Evolutionary conservation across 2,797 vertebrate genomes (phyloP).

Genomic region (Micrastur ruficollis): DNA sequence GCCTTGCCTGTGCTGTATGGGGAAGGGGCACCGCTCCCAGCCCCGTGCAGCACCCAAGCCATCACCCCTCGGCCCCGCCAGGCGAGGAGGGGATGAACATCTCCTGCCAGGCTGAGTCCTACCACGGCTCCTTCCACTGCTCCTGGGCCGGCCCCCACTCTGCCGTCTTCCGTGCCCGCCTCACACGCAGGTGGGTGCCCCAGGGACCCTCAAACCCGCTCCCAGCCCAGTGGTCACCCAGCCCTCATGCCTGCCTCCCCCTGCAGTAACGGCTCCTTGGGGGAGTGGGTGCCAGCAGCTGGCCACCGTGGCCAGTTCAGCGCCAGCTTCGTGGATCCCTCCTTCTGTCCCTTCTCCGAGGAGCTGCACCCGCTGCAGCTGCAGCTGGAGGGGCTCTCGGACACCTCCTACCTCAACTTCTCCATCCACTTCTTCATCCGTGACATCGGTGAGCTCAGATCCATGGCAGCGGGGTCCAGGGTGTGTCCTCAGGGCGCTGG

Average conservation of each 20-base stretch:
- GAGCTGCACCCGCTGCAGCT: background rate
- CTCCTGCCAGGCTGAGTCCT: constrained; percentile 41
- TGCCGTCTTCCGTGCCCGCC: background rate
- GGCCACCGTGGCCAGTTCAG: rapidly evolving
- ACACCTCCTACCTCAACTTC: background rate
- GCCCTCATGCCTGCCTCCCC: background rate
- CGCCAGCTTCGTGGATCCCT: background rate
- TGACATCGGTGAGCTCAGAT: background rate
- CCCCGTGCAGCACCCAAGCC: rapidly evolving
- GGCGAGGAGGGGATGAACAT: background rate
- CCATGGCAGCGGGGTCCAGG: rapidly evolving
- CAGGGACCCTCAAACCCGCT: rapidly evolving
- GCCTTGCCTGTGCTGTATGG: rapidly evolving
- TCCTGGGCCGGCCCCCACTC: background rate
- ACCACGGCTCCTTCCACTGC: constrained; percentile 2
- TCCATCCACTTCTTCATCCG: background rate
- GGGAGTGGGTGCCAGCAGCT: background rate
- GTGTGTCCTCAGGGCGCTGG: rapidly evolving
- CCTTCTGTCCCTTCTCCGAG: constrained; percentile 13
- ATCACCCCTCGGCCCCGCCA: rapidly evolving
- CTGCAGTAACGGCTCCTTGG: background rate
- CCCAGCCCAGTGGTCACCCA: rapidly evolving
- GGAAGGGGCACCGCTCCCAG: rapidly evolving
- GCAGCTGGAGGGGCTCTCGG: background rate
- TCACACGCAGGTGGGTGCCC: background rate